Conservation (phyloP, 2,113 vertebrate species). For the Aspidoscelis tigris region DNA sequence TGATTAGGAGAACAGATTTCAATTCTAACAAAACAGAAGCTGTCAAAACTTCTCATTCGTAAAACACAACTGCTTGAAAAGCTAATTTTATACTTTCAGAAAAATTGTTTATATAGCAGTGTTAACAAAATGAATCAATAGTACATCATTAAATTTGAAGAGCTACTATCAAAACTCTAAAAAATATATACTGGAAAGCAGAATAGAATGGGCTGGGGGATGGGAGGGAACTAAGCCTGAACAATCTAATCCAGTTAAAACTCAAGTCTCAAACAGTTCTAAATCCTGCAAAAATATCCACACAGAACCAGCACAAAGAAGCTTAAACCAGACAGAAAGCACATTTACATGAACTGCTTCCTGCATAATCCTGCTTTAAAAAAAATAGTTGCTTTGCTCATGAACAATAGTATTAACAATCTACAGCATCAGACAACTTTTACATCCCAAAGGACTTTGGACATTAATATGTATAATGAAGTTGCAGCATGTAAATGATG, state of each 20-base stretch:
- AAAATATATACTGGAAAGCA: neutral
- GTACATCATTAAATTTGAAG: neutral
- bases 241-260: neutral
- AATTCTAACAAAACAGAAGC: neutral
- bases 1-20: neutral
- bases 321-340: slow-evolving; percentile 18
- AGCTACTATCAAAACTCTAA: neutral
- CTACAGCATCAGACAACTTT: neutral
- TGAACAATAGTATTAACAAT: slow-evolving; percentile 5
- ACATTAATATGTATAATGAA: neutral
- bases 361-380: slow-evolving; percentile 7
- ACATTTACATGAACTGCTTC: slow-evolving; percentile 13
- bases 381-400: slow-evolving; percentile 3
- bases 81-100: neutral
- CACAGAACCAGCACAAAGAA: slow-evolving; percentile 1
- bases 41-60: neutral
- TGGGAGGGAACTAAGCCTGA: neutral
- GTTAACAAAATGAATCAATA: too few species aligned
- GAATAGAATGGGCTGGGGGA: too few species aligned
- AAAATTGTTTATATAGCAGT: too few species aligned
- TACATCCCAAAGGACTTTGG: neutral
- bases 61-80: neutral
- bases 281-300: slow-evolving; percentile 10
- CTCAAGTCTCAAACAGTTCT: neutral
- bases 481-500: neutral